A percentile compares a stretch with the other conserved stretches of the same genome.
phyloP scores from a whole-genome alignment of 2,113 vertebrate genomes.

The Cyanoliseus patagonus region DNA sequence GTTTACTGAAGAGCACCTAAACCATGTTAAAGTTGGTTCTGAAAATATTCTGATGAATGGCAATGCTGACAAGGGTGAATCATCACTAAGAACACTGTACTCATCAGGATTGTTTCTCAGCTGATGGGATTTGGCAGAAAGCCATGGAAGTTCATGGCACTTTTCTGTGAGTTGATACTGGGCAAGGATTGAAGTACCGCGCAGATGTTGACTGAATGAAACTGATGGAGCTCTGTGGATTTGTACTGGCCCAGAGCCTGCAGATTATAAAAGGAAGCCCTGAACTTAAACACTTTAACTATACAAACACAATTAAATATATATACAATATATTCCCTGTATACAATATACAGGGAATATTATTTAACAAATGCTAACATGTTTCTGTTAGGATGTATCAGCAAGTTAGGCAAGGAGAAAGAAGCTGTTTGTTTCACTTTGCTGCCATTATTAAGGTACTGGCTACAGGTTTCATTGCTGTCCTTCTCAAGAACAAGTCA shows the following conservation, averaged over 20 bases:
- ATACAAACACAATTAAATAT: not conserved
- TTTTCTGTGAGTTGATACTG: not conserved
- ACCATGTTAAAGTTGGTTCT: not conserved
- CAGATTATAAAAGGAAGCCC: not conserved
- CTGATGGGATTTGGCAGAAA: slow-evolving; percentile 36
- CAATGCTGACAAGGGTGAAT: not conserved
- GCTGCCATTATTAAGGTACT: not conserved
- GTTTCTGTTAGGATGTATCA: not conserved
- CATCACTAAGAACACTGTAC: not conserved
- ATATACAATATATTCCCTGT: not conserved
- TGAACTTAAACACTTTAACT: not conserved
- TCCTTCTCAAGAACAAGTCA: not conserved
- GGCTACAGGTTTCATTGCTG: not conserved
- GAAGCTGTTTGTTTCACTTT: not conserved
- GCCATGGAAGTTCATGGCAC: not conserved
- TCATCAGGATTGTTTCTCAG: slow-evolving; percentile 31
- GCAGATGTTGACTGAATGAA: not conserved
- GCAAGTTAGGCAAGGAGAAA: not conserved
- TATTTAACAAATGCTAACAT: not conserved
- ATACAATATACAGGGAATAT: not conserved
- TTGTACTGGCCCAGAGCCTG: not conserved
- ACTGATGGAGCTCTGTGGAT: not conserved
- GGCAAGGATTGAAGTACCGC: not conserved
- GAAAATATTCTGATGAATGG: slow-evolving; percentile 52
- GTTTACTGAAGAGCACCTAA: slow-evolving; percentile 23